phyloP scores from a whole-genome alignment of 2,113 vertebrate species.

The Chionomys nivalis region DNA sequence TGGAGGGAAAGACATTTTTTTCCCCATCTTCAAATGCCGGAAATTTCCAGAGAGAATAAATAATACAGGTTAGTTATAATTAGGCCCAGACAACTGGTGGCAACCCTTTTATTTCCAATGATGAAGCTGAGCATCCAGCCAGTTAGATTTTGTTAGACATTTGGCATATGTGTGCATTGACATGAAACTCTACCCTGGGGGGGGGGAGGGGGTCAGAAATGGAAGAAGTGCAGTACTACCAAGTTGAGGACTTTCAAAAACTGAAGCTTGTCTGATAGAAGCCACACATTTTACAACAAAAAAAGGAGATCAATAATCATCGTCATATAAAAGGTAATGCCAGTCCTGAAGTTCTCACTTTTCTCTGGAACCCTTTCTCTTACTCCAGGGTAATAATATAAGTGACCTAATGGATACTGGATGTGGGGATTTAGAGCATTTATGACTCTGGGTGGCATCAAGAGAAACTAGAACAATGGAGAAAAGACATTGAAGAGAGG shows the following conservation, averaged over 20 bases:
- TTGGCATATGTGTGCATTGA: not conserved
- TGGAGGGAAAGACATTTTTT: conserved; percentile 1
- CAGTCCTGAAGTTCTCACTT: not conserved
- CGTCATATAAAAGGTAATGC: not conserved
- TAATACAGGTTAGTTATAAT: not conserved
- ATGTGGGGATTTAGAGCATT: not conserved
- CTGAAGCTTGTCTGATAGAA: not conserved
- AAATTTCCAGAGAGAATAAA: conserved; percentile 51
- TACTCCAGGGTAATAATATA: not conserved
- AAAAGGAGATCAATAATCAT: not conserved
- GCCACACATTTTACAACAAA: not conserved
- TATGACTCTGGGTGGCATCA: not conserved
- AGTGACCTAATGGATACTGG: not conserved
- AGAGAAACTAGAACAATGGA: not conserved
- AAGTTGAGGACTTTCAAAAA: not conserved
- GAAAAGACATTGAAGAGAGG: not conserved
- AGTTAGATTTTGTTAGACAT: not conserved
- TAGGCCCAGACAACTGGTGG: not conserved
- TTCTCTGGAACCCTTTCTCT: not conserved
- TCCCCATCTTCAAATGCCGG: not conserved
- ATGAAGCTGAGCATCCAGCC: not conserved
- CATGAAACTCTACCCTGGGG: not conserved
- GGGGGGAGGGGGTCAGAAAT: not conserved
- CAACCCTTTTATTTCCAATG: conserved; percentile 34
- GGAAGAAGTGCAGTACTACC: not conserved